Evolutionary conservation across 2,113 vertebrate species (phyloP).

Genomic region (Telmatochromis bifrenatus): DNA sequence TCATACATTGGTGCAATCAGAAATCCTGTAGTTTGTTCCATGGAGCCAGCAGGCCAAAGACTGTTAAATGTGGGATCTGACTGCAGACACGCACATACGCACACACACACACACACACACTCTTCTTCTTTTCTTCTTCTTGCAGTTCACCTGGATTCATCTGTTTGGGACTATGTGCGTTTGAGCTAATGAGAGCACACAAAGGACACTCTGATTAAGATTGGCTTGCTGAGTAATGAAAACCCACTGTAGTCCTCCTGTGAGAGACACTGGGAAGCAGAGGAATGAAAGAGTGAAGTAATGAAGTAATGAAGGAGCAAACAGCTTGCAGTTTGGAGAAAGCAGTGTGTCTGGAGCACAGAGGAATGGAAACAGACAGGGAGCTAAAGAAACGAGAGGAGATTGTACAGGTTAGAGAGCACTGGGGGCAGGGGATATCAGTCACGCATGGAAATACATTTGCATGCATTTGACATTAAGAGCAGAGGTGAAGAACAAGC

Average conservation of each 20-base stretch:
- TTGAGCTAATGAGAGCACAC: constrained; percentile 37
- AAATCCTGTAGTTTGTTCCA: background rate
- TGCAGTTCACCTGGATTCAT: background rate
- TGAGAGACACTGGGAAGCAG: constrained; percentile 30
- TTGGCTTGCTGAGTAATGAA: constrained; percentile 72
- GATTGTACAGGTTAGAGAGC: background rate
- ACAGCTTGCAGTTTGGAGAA: constrained; percentile 25
- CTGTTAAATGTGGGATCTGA: background rate
- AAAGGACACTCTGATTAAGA: constrained; percentile 64
- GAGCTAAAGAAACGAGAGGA: background rate
- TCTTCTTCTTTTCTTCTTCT: background rate
- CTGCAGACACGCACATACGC: background rate
- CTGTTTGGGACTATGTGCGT: background rate
- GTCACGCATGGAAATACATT: background rate
- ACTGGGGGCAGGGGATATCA: background rate
- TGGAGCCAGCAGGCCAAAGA: background rate
- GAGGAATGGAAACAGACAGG: background rate
- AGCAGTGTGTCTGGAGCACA: background rate
- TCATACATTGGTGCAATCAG: background rate
- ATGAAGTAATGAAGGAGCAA: constrained; percentile 56
- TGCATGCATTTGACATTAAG: constrained; percentile 18
- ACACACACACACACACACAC: background rate
- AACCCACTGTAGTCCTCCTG: constrained; percentile 53
- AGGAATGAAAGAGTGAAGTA: constrained; percentile 26
- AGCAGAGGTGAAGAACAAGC: background rate